Evolutionary conservation across 2,113 vertebrate species (phyloP).

Genomic region (Otus sunia): DNA sequence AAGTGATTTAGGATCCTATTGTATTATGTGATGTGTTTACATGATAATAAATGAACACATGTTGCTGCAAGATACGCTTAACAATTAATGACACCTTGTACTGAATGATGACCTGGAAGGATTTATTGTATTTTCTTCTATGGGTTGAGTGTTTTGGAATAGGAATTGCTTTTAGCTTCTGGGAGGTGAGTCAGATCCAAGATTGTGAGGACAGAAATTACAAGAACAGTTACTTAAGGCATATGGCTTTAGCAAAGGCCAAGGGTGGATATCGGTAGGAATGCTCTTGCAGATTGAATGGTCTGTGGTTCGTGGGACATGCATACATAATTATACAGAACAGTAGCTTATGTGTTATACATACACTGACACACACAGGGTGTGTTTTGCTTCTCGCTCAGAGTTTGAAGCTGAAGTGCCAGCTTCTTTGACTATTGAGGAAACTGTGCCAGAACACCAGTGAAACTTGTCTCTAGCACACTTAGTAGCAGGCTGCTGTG

Average conservation of each 20-base stretch:
- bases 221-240: neutral
- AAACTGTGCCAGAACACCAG: neutral
- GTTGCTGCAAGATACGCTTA: neutral
- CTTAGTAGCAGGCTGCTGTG: neutral
- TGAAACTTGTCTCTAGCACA: neutral
- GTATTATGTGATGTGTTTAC: neutral
- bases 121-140: neutral
- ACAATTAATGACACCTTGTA: neutral
- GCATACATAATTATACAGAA: rapidly evolving
- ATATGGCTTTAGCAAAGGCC: neutral
- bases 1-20: neutral
- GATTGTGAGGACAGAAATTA: neutral
- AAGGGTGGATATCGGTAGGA: rapidly evolving
- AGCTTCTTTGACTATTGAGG: neutral
- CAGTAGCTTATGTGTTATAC: neutral
- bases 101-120: neutral
- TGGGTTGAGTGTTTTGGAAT: neutral
- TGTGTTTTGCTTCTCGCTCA: neutral
- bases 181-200: neutral
- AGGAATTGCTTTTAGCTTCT: neutral
- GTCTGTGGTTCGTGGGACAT: rapidly evolving
- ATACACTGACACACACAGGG: neutral
- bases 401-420: neutral
- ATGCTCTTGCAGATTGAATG: neutral
- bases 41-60: neutral